phyloP scores from a whole-genome alignment of 2,797 vertebrate genomes.

The Scolopax rusticola region DNA sequence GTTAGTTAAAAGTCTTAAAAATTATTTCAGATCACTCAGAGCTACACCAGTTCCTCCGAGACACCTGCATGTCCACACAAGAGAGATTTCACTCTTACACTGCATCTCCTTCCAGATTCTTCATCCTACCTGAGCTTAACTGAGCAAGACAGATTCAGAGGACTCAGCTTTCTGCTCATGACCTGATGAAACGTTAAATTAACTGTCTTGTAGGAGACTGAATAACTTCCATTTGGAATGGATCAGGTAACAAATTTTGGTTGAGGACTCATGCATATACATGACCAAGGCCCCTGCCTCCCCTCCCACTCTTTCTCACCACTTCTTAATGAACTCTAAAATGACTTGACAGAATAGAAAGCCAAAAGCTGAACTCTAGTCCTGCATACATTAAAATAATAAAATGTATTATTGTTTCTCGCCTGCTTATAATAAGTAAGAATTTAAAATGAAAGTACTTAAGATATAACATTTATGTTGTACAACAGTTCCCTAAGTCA shows the following conservation, averaged over 20 bases:
- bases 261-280: not conserved
- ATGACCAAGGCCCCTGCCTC: not conserved
- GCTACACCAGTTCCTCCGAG: not conserved
- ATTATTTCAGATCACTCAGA: not conserved
- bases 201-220: not conserved
- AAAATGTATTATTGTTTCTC: not conserved
- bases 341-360: not conserved
- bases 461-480: not conserved
- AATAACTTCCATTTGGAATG: not conserved
- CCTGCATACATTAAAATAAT: not conserved
- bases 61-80: not conserved
- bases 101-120: not conserved
- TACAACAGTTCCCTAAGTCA: not conserved
- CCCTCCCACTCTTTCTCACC: accelerated
- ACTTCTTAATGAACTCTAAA: not conserved
- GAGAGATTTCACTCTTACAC: not conserved
- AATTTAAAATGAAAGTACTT: not conserved
- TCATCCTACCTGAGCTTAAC: not conserved
- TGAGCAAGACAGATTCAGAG: not conserved
- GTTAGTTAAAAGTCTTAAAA: not conserved
- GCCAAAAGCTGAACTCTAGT: not conserved
- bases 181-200: not conserved
- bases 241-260: not conserved
- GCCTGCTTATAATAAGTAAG: not conserved
- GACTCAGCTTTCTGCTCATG: not conserved